These are phyloP conservation scores for Amorpha juglandis DNA, from an alignment of 2,888 invertebrate species.

Conservation along the genomic window DNA sequence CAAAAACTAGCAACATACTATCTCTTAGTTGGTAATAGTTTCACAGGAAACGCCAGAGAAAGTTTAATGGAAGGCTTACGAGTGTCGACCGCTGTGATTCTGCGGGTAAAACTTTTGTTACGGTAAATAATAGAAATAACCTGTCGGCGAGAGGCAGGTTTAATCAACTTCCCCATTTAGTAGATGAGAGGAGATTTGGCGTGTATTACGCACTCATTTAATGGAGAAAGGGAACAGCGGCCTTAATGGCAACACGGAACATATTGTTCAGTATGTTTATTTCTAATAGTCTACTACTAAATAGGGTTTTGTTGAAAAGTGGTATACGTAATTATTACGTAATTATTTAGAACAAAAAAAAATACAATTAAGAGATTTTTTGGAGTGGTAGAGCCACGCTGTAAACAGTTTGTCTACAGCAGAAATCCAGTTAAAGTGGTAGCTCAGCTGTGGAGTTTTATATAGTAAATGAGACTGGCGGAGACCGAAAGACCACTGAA, in stretches of 20 bases:
- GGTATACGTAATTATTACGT: no score
- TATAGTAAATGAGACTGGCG: no score
- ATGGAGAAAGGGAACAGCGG: constrained; percentile 3
- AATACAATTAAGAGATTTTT: no score
- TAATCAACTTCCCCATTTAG: background rate
- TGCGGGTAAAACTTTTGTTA: background rate
- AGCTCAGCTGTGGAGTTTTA: no score
- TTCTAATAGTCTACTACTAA: background rate
- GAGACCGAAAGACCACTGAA: no score
- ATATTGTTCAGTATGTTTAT: background rate
- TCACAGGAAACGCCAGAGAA: background rate
- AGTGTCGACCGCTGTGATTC: background rate
- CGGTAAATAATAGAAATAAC: constrained; percentile 1
- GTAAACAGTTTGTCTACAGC: no score
- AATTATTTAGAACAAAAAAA: no score
- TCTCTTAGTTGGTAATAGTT: background rate
- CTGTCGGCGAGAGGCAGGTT: background rate
- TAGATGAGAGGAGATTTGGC: constrained; percentile 5
- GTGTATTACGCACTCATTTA: constrained; percentile 6
- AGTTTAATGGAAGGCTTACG: background rate
- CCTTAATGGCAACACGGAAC: background rate
- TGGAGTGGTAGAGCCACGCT: no score
- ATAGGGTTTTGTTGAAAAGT: background rate
- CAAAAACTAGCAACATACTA: background rate
- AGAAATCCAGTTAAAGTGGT: no score